Conservation (phyloP, 2,888 invertebrate genomes). For the Orthosia cruda region DNA sequence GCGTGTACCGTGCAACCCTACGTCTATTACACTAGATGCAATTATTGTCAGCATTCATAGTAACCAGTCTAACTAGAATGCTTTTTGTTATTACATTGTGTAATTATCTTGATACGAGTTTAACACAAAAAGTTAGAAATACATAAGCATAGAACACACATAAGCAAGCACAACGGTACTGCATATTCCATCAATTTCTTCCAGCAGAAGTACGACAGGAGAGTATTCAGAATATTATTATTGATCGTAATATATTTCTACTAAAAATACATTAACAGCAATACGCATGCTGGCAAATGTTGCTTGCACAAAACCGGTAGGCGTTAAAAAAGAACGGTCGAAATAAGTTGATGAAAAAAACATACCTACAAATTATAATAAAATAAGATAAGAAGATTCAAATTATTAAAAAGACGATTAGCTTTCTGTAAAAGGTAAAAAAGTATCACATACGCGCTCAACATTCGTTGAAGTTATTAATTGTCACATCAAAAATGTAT, state of each 20-base stretch:
- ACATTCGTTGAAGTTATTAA: too few species aligned
- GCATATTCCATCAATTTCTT: neutral
- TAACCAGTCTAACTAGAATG: constrained; percentile 43
- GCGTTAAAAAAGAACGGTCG: neutral
- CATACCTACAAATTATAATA: neutral
- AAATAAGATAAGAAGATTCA: neutral
- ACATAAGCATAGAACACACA: neutral
- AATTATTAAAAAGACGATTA: neutral
- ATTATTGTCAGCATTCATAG: constrained; percentile 43
- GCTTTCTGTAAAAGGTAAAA: too few species aligned
- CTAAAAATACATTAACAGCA: too few species aligned
- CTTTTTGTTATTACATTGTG: constrained; percentile 5
- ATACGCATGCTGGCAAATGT: constrained; percentile 8
- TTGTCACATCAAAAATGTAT: too few species aligned
- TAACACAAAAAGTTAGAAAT: neutral
- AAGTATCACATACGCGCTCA: too few species aligned
- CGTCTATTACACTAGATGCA: constrained; percentile 37
- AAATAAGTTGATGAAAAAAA: neutral
- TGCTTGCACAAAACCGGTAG: constrained; percentile 41
- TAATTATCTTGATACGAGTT: constrained; percentile 42
- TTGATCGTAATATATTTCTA: too few species aligned
- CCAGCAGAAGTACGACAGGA: neutral
- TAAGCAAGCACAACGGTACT: neutral
- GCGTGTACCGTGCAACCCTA: constrained; percentile 53
- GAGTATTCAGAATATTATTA: neutral